Evolutionary conservation across 1,140 invertebrate genomes (phyloP), one percentile per base, ranked within the genome.

Genomic region (Zaprionus taronus): DNA sequence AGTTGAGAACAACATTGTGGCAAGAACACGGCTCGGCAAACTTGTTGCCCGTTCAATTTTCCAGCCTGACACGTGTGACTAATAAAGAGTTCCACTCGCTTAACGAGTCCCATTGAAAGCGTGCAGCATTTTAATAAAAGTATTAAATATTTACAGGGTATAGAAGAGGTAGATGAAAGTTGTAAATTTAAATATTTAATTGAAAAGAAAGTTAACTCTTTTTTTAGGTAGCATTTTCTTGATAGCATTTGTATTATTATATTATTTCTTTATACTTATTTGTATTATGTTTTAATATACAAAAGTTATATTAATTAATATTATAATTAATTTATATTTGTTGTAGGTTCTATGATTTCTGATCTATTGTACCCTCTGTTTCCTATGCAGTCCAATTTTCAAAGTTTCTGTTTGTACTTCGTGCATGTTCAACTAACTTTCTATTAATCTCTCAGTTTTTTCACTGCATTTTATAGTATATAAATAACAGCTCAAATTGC

Each of bases 31-130:
- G 14, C 51, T 44, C 11, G 6, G 22, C 28, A 74, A 74, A 75
- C 72, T 75, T 71, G 72, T 71, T 75, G 60, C 41, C 24, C 55
- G 51, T 60, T 71, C 68, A 63, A 47, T 71, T 34, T 74, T 71
- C 22, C 65, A 58, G 65, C 47, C 55, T 64, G 72, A 75, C 67
- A 75, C 67, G 72, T 75, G 72, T 71, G 72, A 75, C 72, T 75
- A 75, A 75, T 71, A 57, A 24, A 47, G 28, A 63, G 57, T 70
- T 74, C 38, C 66, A 69, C 57, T 73, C 41, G 68, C 64, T 61
- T 47, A 69, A 69, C 56, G 68, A 69, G 58, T 69, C 55, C 36
- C 34, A 53, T 20, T 26, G 22, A 28, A 47, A 31, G 55, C 28
- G 41, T 38, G 20, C 49, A 38, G 31, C 17, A 53, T 68, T 68